These are phyloP conservation scores for Neogobius melanostomus DNA, from an alignment of 2,113 vertebrate genomes.

Conservation along the genomic window DNA sequence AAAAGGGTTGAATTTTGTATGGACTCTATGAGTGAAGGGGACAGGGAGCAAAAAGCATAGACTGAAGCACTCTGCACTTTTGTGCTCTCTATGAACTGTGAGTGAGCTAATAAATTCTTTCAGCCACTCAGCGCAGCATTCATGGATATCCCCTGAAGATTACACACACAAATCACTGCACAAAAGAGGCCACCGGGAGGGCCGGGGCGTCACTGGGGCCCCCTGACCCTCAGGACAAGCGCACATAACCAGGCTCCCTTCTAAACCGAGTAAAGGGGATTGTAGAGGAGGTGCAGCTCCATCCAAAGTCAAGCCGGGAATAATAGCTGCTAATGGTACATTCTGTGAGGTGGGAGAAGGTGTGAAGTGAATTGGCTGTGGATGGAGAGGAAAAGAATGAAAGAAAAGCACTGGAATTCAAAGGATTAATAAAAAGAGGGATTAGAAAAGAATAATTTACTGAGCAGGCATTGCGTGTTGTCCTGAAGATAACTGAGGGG, in stretches of 20 bases:
- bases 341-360: conserved; percentile 70
- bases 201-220: conserved; percentile 81
- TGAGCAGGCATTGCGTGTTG: conserved; percentile 43
- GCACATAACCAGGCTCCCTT: conserved; percentile 77
- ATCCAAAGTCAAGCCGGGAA: conserved; percentile 88
- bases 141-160: conserved; percentile 88
- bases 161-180: conserved; percentile 93
- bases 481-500: conserved; percentile 61
- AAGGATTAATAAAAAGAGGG: conserved; percentile 59
- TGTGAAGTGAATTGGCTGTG: conserved; percentile 58
- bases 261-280: conserved; percentile 59
- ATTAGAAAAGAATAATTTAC: conserved; percentile 79
- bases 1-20: conserved; percentile 74
- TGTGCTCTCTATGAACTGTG: conserved; percentile 90
- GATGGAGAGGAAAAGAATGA: conserved; percentile 44
- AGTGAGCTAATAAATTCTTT: conserved; percentile 96
- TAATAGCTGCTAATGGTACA: conserved; percentile 90
- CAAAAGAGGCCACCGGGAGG: conserved; percentile 84
- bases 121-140: conserved; percentile 88
- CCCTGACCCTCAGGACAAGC: conserved; percentile 81
- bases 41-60: conserved; percentile 71
- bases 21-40: conserved; percentile 72
- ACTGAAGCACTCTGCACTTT: conserved; percentile 89
- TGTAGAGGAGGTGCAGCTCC: conserved; percentile 61
- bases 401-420: conserved; percentile 58